Evolutionary conservation across 1,140 invertebrate genomes (phyloP), one percentile per base, ranked within the genome.

Genomic region (Drosophila sp.): DNA sequence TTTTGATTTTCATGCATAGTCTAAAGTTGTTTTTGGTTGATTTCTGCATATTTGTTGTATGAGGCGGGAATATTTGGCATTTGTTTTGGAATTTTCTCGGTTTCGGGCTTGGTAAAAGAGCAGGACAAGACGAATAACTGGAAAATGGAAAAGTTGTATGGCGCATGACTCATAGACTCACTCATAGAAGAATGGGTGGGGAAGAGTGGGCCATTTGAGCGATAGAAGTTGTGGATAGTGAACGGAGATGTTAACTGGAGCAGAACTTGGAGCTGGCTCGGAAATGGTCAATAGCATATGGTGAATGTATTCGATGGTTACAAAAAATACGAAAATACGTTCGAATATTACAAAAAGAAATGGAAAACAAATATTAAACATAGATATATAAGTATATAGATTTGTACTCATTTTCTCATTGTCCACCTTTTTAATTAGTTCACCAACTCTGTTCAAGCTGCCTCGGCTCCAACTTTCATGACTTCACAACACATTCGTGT

Each of bases 31-130:
- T 77, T 62, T 65, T 76, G 73, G 62, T 58, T 33, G 57, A 70
- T 83, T 83, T 86, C 67, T 81, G 77, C 73, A 80, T 75, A 74
- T 76, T 76, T 67, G 44, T 71, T 38, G 60, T 47, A 70, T 65
- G 82, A 64, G 75, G 79, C 79, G 76, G 79, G 82, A 86, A 87
- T 83, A 82, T 86, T 84, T 84, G 73, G 73, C 72, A 80, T 70
- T 79, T 83, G 55, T 54, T 73, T 71, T 72, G 82, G 79, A 86
- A 82, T 87, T 86, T 86, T 78, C 17, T 38, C 3, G 8, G 63
- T 72, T 73, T 80, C 75, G 30, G 35, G 25, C 40, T 65, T 8
- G 33, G 44, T 62, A 40, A 58, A 35, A 41, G 44, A 54, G 47
- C 57, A 1, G 40, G 38, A n/a, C 11, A 61, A 40, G 60, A 61